Evolutionary conservation across 2,113 vertebrate species (phyloP).

Genomic region (Anoplopoma fimbria): DNA sequence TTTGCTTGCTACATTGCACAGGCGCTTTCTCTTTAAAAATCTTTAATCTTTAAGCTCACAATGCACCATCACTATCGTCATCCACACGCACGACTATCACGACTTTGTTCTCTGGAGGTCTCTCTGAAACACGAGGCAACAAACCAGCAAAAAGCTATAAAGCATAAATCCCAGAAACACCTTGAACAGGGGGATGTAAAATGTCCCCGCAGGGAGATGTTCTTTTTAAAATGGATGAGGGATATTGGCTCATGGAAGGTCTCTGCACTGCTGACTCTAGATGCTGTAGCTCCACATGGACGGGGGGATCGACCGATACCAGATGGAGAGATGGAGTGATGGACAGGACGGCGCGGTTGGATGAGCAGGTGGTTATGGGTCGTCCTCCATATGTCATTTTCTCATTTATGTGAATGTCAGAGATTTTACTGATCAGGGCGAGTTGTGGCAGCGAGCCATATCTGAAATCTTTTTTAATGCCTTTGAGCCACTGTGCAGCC

Average conservation of each 20-base stretch:
- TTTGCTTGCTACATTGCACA: no score
- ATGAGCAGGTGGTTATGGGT: conserved; percentile 41
- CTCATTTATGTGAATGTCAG: conserved; percentile 11
- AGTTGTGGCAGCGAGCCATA: conserved; percentile 4
- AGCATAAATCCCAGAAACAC: conserved; percentile 18
- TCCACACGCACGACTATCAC: neutral
- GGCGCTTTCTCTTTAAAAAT: no score
- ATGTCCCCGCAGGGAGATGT: neutral
- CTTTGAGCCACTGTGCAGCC: neutral
- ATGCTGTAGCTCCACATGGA: conserved; percentile 18
- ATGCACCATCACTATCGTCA: no score
- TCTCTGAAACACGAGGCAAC: neutral
- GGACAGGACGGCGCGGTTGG: conserved; percentile 22
- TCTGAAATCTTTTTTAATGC: neutral
- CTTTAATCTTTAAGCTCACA: no score
- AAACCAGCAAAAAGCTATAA: conserved; percentile 4
- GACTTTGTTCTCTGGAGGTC: conserved; percentile 5
- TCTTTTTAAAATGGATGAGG: neutral
- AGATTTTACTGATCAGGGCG: conserved; percentile 25
- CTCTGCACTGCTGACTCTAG: conserved; percentile 41
- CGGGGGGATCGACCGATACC: neutral
- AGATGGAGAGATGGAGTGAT: conserved; percentile 24
- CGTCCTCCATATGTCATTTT: conserved; percentile 50
- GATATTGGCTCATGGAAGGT: conserved; percentile 19
- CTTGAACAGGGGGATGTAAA: conserved; percentile 4